phyloP scores from a whole-genome alignment of 2,797 vertebrate genomes.

The Chelmon rostratus region DNA sequence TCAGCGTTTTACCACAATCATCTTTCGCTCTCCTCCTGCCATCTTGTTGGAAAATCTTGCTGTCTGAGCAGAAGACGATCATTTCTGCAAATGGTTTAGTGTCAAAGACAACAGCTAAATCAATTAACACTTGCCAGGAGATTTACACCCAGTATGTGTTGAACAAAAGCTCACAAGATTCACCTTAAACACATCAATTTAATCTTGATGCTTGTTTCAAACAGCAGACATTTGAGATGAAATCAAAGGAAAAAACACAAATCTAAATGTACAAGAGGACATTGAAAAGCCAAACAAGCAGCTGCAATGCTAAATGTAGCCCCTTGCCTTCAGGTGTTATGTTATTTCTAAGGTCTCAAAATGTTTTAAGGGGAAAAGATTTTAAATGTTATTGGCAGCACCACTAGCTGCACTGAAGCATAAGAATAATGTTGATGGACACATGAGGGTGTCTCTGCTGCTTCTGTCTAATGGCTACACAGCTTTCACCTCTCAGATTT shows the following conservation, averaged over 20 bases:
- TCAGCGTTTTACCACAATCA: not conserved
- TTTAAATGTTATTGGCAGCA: not conserved
- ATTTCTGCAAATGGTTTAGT: conserved; percentile 11
- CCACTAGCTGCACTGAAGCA: not conserved
- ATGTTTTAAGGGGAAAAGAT: not conserved
- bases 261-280: conserved; percentile 2
- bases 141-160: conserved; percentile 16
- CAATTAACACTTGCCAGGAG: not conserved
- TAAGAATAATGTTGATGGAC: not conserved
- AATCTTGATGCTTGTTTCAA: not conserved
- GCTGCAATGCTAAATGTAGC: not conserved
- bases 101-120: conserved; percentile 5
- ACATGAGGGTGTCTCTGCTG: not conserved
- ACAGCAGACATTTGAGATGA: not conserved
- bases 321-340: not conserved
- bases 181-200: not conserved
- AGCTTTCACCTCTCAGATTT: not conserved
- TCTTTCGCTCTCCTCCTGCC: conserved; percentile 2
- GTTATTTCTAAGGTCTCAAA: not conserved
- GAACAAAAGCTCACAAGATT: not conserved
- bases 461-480: not conserved
- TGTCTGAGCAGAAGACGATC: not conserved
- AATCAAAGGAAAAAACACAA: not conserved
- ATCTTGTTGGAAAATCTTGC: not conserved
- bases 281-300: not conserved